Evolutionary conservation across 64 coral and sea anemone species (phyloP).

Genomic region (Actinia tenebrosa): DNA sequence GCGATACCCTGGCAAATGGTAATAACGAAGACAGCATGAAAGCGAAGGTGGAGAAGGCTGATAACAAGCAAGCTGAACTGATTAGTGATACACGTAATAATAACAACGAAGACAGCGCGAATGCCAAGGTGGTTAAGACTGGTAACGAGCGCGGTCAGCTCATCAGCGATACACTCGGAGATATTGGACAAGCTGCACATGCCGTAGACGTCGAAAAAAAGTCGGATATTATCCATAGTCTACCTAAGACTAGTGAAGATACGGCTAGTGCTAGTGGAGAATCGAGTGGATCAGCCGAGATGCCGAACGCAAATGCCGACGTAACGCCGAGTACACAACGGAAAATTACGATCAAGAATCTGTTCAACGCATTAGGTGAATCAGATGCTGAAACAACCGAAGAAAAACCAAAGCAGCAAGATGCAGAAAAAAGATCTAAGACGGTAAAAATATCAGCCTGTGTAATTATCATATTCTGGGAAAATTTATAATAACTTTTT

Average conservation of each 20-base stretch:
- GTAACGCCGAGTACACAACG: neutral
- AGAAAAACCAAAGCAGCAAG: neutral
- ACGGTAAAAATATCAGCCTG: neutral
- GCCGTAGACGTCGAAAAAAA: constrained; percentile 59
- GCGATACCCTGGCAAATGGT: neutral
- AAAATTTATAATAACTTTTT: no score
- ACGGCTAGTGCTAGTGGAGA: neutral
- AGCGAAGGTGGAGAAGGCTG: constrained; percentile 11
- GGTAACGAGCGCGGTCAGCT: constrained; percentile 42
- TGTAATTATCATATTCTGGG: no score
- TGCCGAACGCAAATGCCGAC: neutral
- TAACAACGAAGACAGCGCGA: constrained; percentile 30
- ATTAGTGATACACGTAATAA: neutral
- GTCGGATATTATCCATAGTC: constrained; percentile 67
- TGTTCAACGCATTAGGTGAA: constrained; percentile 43
- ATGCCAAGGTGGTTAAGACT: neutral
- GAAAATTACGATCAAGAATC: constrained; percentile 53
- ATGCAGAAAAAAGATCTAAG: neutral
- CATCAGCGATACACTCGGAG: constrained; percentile 64
- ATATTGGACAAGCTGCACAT: constrained; percentile 69
- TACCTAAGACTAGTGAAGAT: constrained; percentile 36
- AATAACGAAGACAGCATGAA: neutral
- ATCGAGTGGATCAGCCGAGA: neutral
- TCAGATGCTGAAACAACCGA: neutral
- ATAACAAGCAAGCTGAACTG: neutral